phyloP scores from a whole-genome alignment of 2,888 invertebrate species.

The Imbricaverruca yamaguchii region DNA sequence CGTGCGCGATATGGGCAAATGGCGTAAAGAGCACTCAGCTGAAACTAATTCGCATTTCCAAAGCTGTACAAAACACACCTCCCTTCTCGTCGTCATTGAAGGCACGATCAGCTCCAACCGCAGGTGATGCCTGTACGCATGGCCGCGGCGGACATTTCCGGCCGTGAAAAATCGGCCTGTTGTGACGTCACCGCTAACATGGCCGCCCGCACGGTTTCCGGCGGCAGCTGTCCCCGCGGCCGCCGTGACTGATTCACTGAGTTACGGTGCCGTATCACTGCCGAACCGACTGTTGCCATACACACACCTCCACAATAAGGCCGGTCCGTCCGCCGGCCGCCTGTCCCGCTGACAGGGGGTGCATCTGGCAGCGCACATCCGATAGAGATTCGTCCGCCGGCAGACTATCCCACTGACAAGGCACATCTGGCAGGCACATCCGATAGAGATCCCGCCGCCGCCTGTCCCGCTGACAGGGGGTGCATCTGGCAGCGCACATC shows the following conservation, averaged over 20 bases:
- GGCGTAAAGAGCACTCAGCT: no score
- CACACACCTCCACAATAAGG: no score
- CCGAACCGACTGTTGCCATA: no score
- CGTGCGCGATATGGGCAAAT: no score
- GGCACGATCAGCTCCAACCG: not conserved
- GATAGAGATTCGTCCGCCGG: no score
- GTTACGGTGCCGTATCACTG: no score
- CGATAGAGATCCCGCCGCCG: no score
- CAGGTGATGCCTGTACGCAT: not conserved
- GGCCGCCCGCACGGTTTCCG: not conserved
- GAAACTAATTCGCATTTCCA: not conserved
- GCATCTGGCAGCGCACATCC: not conserved
- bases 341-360: no score
- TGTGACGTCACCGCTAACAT: not conserved
- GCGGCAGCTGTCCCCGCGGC: not conserved
- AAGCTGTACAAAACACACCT: not conserved
- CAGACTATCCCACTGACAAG: no score
- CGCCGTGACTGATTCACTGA: not conserved
- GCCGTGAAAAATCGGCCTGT: not conserved
- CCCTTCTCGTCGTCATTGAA: not conserved
- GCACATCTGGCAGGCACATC: no score
- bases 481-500: slow-evolving; percentile 1
- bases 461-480: no score
- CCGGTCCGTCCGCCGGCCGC: no score
- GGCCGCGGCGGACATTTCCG: not conserved